These are phyloP conservation scores for Grallaria varia DNA, from an alignment of 2,113 vertebrate species.

Conservation along the genomic window DNA sequence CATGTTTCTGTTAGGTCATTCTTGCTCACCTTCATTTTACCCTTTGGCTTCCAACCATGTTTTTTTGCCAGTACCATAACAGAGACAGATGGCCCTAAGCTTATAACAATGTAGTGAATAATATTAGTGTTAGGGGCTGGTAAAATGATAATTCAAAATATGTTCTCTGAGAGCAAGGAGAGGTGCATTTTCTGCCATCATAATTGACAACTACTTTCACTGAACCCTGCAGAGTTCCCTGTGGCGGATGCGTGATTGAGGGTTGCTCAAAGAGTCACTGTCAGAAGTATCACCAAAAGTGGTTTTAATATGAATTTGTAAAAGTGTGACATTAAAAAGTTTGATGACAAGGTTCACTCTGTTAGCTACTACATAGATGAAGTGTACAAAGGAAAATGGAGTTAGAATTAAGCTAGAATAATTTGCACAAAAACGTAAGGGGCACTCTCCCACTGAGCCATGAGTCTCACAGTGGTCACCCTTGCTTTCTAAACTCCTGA, in stretches of 20 bases:
- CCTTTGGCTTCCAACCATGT: not conserved
- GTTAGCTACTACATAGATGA: not conserved
- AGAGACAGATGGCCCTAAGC: not conserved
- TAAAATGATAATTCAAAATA: not conserved
- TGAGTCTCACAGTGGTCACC: accelerated
- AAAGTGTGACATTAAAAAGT: not conserved
- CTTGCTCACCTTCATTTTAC: not conserved
- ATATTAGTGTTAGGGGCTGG: not conserved
- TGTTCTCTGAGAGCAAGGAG: not conserved
- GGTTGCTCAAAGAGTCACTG: not conserved
- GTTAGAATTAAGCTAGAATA: not conserved
- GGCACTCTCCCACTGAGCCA: not conserved
- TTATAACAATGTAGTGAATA: not conserved
- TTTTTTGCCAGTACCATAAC: not conserved
- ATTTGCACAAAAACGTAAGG: not conserved
- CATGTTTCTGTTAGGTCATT: not conserved
- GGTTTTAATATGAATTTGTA: not conserved
- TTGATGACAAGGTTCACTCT: not conserved
- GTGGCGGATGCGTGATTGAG: not conserved
- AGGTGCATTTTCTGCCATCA: not conserved
- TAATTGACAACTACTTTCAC: not conserved
- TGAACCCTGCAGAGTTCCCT: not conserved
- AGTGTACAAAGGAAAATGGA: not conserved
- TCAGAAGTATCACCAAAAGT: not conserved
- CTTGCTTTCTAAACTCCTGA: not conserved